phyloP scores from a whole-genome alignment of 2,113 vertebrate species.

The Serilophus lunatus region DNA sequence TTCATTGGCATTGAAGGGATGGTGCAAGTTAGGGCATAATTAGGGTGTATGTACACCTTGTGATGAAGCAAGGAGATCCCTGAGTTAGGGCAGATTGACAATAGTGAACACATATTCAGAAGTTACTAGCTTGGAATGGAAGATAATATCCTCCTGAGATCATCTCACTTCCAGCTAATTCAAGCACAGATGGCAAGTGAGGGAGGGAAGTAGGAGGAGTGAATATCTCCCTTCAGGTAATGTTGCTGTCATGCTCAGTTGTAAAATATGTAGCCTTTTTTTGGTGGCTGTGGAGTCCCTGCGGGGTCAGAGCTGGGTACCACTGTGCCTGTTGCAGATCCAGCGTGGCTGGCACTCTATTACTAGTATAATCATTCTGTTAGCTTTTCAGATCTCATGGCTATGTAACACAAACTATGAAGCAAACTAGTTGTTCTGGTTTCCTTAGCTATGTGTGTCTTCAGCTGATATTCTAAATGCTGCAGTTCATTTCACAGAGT shows the following conservation, averaged over 20 bases:
- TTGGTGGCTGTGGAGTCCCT: background rate
- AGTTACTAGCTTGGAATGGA: background rate
- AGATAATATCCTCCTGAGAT: background rate
- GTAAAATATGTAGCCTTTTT: background rate
- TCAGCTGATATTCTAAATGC: background rate
- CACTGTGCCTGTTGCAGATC: background rate
- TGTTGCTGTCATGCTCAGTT: background rate
- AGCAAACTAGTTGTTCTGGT: background rate
- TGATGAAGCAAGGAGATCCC: background rate
- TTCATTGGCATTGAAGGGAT: background rate
- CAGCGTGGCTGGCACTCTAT: background rate
- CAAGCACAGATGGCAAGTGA: background rate
- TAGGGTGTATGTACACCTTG: background rate
- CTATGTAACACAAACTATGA: background rate
- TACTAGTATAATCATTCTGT: accelerated
- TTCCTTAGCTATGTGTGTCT: background rate
- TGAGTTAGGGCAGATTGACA: background rate
- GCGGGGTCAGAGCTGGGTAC: background rate
- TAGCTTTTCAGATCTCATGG: background rate
- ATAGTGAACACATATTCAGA: background rate
- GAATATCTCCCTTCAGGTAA: background rate
- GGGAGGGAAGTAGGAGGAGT: background rate
- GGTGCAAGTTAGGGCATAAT: background rate
- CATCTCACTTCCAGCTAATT: background rate
- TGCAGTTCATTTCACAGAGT: background rate